Percentiles rank a stretch among this genome's conserved stretches.
Conservation (phyloP, 1,140 invertebrate genomes). For the Atta texana region DNA sequence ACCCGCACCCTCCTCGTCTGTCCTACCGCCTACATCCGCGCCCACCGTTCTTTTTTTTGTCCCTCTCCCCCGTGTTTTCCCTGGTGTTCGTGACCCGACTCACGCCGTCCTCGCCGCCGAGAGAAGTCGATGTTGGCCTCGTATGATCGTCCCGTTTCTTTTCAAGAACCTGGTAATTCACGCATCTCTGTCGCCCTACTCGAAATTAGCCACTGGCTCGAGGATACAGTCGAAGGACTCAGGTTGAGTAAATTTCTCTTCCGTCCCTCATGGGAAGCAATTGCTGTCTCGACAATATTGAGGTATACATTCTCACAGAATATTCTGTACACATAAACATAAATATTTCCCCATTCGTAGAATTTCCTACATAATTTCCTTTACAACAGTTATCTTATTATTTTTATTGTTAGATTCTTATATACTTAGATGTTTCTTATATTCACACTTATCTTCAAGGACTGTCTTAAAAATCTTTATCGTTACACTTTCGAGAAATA, state of each 20-base stretch:
- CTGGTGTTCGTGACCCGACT: conserved; percentile 50
- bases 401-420: no score
- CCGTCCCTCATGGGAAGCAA: neutral
- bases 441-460: neutral
- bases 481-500: neutral
- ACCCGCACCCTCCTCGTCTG: neutral
- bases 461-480: neutral
- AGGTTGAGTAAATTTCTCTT: conserved; percentile 38
- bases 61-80: neutral
- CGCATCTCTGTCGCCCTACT: conserved; percentile 43
- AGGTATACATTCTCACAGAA: neutral
- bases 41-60: conserved; percentile 21
- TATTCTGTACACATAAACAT: neutral
- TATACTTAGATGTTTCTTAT: no score
- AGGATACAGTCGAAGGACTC: neutral
- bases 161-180: conserved; percentile 59
- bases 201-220: conserved; percentile 10
- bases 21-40: conserved; percentile 20
- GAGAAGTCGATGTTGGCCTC: conserved; percentile 55
- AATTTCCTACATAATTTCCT: neutral
- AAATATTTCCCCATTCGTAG: neutral
- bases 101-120: conserved; percentile 16
- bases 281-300: conserved; percentile 14
- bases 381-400: no score
- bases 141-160: conserved; percentile 30